phyloP scores from a whole-genome alignment of 2,113 vertebrate species.

The Craseonycteris thonglongyai region DNA sequence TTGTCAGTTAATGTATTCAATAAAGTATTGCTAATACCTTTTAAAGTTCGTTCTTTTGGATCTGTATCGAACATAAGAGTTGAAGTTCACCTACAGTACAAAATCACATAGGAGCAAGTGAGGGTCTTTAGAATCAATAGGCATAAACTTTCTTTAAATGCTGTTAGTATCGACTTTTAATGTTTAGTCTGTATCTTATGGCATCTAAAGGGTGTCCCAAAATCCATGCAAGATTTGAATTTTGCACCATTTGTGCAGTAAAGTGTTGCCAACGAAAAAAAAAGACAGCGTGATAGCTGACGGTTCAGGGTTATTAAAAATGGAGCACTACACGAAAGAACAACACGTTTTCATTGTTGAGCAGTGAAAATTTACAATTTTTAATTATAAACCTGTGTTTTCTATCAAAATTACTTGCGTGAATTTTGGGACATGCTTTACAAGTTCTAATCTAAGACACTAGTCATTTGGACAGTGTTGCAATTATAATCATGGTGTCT shows the following conservation, averaged over 20 bases:
- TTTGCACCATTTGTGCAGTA: no score
- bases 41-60: background rate
- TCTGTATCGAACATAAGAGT: background rate
- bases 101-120: background rate
- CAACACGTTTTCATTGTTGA: no score
- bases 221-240: no score
- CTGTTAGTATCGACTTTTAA: background rate
- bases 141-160: background rate
- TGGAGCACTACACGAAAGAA: no score
- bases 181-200: background rate
- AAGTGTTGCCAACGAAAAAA: no score
- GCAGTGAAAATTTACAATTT: no score
- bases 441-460: background rate
- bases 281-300: no score
- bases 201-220: no score
- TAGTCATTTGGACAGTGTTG: background rate
- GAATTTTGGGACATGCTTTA: no score
- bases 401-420: no score
- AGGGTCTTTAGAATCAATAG: background rate
- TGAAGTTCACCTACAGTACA: background rate
- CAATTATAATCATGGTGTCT: background rate
- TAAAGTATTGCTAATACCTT: constrained; percentile 33
- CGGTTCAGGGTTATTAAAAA: no score
- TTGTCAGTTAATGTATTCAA: constrained; percentile 7
- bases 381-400: no score